Evolutionary conservation across 2,888 invertebrate species (phyloP), one percentile per base, ranked within the genome.

Genomic region (Steinernema carpocapsae): DNA sequence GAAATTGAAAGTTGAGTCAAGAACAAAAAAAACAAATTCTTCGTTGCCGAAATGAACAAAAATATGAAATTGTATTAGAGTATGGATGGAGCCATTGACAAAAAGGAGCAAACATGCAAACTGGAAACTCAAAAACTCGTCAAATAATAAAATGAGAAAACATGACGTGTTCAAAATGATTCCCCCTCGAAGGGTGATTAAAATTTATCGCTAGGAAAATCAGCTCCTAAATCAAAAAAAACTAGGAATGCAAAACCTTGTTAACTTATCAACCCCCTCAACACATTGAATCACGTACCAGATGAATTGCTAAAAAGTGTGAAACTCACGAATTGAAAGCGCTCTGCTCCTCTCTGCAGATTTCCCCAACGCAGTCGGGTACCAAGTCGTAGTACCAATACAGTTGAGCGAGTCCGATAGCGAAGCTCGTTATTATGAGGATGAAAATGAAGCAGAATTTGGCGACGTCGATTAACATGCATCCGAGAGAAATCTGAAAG

Each of bases 401-500:
- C 12, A 90, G 85, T 80, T 90, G 90, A 78, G 89, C 89, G 71
- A 90, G 82, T 12, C 90, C 90, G 78, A 90, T 90, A 4, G 89
- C 89, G 81, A 90, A 90, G 3, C 89, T 89, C n/a, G 88, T 88
- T 74, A 90, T 85, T 72, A 90, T 89, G 26, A 90, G 86, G 78
- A 89, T 88, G 79, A 90, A 90, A 73, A 90, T 90, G 84, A 90
- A 89, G 79, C 89, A 87, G 81, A 90, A 90, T 83, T 91, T 91
- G 76, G 89, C 90, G 74, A 91, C 90, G 81, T 91, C 91, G 42
- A 91, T 90, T 42, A 91, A 88, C 91, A 91, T 91, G 79, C 90
- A 90, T 10, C 91, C 91, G 46, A 89, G 83, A 1, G 87, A 87
- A 42, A 87, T 87, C 81, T 85, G 76, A 71, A 24, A 17, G 19